Evolutionary conservation across 2,888 invertebrate genomes (phyloP), one percentile per base, ranked within the genome.

Genomic region (Biston stratarius): DNA sequence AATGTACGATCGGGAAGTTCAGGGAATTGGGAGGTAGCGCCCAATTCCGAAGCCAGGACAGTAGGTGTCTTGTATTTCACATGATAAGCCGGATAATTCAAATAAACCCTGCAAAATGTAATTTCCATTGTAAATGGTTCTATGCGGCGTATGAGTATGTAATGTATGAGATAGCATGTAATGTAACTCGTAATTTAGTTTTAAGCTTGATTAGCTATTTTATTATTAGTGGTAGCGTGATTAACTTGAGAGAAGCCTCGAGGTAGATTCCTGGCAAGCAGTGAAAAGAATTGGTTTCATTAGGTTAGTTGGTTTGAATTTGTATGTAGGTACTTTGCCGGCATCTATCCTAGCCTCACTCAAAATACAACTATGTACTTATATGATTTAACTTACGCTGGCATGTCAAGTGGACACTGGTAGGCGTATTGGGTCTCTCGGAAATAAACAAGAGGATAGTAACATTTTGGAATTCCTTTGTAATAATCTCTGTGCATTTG

Each of bases 401-500:
- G 77, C 77, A 94, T 94, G 81, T 94, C 94, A 67, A 90, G 80
- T 14, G 95, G 92, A 79, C 95, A 95, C 74, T 95, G 95, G 79
- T 89, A 95, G 59, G 74, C 71, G 75, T 91, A 94, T 58, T 90
- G 77, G 6, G 89, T 79, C 11, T 86, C 83, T 74, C 82, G 89
- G 83, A 95, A 96, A 75, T 92, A 95, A 64, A 85, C 80, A 44
- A 95, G 77, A 0, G 95, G 95, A 82, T 95, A 95, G 65, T 94
- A 79, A n/a, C 83, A 74, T 58, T 94, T 92, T 11, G 94, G 90
- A 71, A 92, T 91, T 68, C 95, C 95, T 83, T 90, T 95, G 75
- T 95, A 95, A 83, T 94, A 95, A 74, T 95, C 94, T 69, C 95
- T 87, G 73, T 95, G 95, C 78, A 90, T 83, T 82, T 95, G 95